phyloP scores from a whole-genome alignment of 2,113 vertebrate genomes.

The Lampris megalopsis region DNA sequence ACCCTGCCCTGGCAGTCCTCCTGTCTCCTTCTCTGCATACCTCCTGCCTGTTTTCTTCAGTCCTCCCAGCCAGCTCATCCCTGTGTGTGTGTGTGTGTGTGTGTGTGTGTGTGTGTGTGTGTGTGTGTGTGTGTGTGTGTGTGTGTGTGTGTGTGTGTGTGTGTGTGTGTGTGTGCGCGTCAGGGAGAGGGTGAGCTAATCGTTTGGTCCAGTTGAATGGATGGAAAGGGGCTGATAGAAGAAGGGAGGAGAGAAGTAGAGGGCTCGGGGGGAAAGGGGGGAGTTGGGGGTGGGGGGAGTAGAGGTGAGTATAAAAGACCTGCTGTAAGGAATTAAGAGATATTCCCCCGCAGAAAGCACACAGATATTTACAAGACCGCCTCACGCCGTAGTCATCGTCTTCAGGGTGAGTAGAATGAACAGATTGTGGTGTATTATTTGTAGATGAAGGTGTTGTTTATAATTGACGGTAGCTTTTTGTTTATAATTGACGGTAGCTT shows the following conservation, averaged over 20 bases:
- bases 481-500: too few relatives aligned
- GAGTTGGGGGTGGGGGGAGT: conserved; percentile 59
- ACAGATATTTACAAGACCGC: conserved; percentile 48
- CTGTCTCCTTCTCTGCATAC: not conserved
- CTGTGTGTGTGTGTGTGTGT: not conserved
- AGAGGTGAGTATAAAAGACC: conserved; percentile 76
- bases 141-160: not conserved
- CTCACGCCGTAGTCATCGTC: conserved; percentile 24
- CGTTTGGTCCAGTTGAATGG: conserved; percentile 61
- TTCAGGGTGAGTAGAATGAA: conserved; percentile 62
- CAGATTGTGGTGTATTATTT: not conserved
- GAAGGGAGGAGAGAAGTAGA: conserved; percentile 63
- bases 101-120: not conserved
- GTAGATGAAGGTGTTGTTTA: not conserved
- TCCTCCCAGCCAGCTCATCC: conserved; percentile 12
- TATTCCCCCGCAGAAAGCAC: conserved; percentile 62
- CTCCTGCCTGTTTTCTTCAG: conserved; percentile 20
- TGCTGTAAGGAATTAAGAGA: conserved; percentile 61
- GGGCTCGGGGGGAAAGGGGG: conserved; percentile 36
- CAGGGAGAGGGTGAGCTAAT: conserved; percentile 76
- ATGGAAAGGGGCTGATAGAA: conserved; percentile 69
- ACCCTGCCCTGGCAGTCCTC: conserved; percentile 3
- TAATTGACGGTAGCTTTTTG: not conserved
- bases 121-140: conserved; percentile 20
- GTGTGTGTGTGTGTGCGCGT: conserved; percentile 46